Evolutionary conservation across 1,140 invertebrate genomes (phyloP), one percentile per base, ranked within the genome.

Genomic region (Odontomachus brunneus): DNA sequence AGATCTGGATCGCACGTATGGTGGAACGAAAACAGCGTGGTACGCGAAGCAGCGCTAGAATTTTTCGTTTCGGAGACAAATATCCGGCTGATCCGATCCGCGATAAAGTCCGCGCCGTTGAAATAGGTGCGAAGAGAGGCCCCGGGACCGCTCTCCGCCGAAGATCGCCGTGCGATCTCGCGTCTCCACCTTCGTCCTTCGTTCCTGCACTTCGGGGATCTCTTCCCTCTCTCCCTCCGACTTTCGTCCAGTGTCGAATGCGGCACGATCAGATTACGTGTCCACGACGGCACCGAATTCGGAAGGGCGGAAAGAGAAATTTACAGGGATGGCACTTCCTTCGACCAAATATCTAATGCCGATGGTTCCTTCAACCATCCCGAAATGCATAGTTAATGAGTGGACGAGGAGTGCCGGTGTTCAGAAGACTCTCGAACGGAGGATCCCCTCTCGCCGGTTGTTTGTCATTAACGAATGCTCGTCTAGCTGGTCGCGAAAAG

Each of bases 41-140:
- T 67, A 74, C 44, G 66, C 62, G 76, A 82, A 44, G 69, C 66
- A 66, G 63, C 74, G 29, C 2, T 5, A 74, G 60, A 60, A 83
- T 62, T 71, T 82, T 84, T 80, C 67, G 65, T 84, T 69, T 44
- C 38, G 29, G 60, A 72, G 75, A 89, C 83, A 90, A 89, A 86
- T 86, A 86, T 44, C 33, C 48, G 29, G 29, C 19, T 60, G 89
- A 89, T 89, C 60, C 55, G 14, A 88, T 80, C 85, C 48, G 33
- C 26, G 89, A 89, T 89, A 89, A 84, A 51, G 24, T 48, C 55
- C 49, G 24, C 83, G 82, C 82, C 38, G 87, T 90, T 89, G 86
- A 90, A 90, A 88, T 89, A 90, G 88, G 88, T 88, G 89, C 85
- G 85, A 90, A 90, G 87, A 87, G 38, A 22, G 66, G 71, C 53